phyloP scores from a whole-genome alignment of 2,797 vertebrate species.

The Hipposideros larvatus region DNA sequence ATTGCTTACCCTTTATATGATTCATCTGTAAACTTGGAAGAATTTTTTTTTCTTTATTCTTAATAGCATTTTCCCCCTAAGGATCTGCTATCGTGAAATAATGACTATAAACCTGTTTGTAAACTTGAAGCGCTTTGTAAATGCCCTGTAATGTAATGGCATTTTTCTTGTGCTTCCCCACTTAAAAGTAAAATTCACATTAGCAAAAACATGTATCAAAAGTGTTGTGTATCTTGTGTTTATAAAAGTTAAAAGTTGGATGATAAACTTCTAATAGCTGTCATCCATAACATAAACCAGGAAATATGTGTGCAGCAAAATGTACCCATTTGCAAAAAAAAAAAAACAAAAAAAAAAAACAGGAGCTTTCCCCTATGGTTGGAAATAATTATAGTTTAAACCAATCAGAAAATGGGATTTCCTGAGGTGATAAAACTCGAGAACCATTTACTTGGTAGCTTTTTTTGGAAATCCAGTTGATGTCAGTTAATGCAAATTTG shows the following conservation, averaged over 20 bases:
- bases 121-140: slow-evolving; percentile 65
- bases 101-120: slow-evolving; percentile 69
- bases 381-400: slow-evolving; percentile 69
- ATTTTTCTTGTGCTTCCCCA: slow-evolving; percentile 70
- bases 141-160: slow-evolving; percentile 48
- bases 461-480: slow-evolving; percentile 71
- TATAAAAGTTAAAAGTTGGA: slow-evolving; percentile 74
- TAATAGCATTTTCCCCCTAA: slow-evolving; percentile 55
- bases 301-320: slow-evolving; percentile 59
- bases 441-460: slow-evolving; percentile 65
- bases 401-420: slow-evolving; percentile 78
- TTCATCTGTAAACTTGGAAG: slow-evolving; percentile 56
- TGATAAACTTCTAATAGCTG: slow-evolving; percentile 63
- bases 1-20: slow-evolving; percentile 19
- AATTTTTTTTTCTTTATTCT: neutral
- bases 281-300: slow-evolving; percentile 66
- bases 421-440: slow-evolving; percentile 66
- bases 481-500: slow-evolving; percentile 49
- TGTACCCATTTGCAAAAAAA: slow-evolving; percentile 66
- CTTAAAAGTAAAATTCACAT: slow-evolving; percentile 72
- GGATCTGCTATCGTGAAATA: slow-evolving; percentile 71
- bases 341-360: slow-evolving; percentile 4
- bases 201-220: slow-evolving; percentile 36
- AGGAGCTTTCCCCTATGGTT: slow-evolving; percentile 34
- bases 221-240: slow-evolving; percentile 63